Base-by-base conservation (phyloP, 2,113 vertebrate species). In the Trogon melanurus region DNA sequence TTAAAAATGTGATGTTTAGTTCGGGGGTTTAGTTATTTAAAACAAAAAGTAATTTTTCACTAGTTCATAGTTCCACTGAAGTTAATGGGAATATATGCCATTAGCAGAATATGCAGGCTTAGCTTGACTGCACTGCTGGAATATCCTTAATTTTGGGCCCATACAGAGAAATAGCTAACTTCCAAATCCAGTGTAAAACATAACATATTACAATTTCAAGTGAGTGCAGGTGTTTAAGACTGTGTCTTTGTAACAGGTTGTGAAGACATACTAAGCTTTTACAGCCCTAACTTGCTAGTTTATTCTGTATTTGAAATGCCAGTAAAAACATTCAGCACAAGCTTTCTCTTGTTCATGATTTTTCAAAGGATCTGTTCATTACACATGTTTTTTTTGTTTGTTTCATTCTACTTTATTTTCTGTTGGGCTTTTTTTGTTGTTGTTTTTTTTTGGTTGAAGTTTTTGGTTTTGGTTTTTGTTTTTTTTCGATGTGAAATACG, bases 281-380 rank as follows among this genome's bases (percentile, higher is more conserved):
- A 23, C 11, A 53, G 13, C 19, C 27, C 19, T 76, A 44, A 47
- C 15, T 56, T 82, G 5, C 13, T 73, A 27, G 2, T 51, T 50
- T 73, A 45, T 79, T 66, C 3, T 34, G 6, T 75, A 34, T 60
- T 70, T 89, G 48, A 71, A 85, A 85, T 79, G 5, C 5, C 32
- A 48, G 23, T 78, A 56, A 88, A 90, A 85, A 67, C 57, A 81
- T 38, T 94, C 41, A 73, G 6, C 21, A 32, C 26, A 71, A 78
- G 10, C 13, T 85, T 78, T 64, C 7, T 65, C 86, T 45, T 69
- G 2, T 65, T 60, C 22, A 27, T 79, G 41, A 45, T 76, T 91
- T 93, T 91, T 75, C n/a, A 88, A 48, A 76, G n/a, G 7, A 38
- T 57, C 6, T 82, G 20, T 79, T 93, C n/a, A 58, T 79, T 79